Evolutionary conservation across 2,888 invertebrate species (phyloP), one percentile per base, ranked within the genome.

Genomic region (Dynastes tityus): DNA sequence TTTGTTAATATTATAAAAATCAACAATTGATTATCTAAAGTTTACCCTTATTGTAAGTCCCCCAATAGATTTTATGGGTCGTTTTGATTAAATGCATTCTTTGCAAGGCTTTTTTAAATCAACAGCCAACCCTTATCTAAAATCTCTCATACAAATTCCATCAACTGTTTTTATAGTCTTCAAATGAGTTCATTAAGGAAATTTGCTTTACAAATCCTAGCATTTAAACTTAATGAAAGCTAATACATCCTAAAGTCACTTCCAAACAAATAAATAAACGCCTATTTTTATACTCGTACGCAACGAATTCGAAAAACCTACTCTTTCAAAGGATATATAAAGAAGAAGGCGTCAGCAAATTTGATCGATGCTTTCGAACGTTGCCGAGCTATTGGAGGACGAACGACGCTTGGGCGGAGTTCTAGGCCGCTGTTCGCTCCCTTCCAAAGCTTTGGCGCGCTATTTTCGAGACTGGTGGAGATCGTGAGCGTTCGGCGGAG

Each of bases 311-410:
- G 45, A 67, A 45, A 45, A 16, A n/a, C n/a, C 1, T n/a, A 29
- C 61, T 32, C 63, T 45, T 67, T 49, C 27, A 22, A 16, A 9
- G 75, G 75, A 75, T 64, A 75, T 64, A 75, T 75, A 75, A 75
- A 75, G 65, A 53, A 63, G 65, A 51, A 75, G 75, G 75, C 64
- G 75, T 73, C 73, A 45, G 58, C 40, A 40, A 76, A 37, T 70
- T 61, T 80, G 79, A 81, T 81, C 81, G 78, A 81, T 81, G 81
- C 78, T 78, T 78, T 78, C 40, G 80, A 78, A 78, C 78, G 78
- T 13, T 76, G 65, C 53, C 37, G 51, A 27, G 37, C 55, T 27
- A 81, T 81, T 81, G 81, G 81, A 71, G 75, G 70, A 73, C 64
- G 55, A 29, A 58, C 58, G 67, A 53, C 53, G 77, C 53, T 51